These are phyloP conservation scores for Meloidogyne floridensis DNA, from an alignment of 1,140 invertebrate genomes.

Conservation along the genomic window DNA sequence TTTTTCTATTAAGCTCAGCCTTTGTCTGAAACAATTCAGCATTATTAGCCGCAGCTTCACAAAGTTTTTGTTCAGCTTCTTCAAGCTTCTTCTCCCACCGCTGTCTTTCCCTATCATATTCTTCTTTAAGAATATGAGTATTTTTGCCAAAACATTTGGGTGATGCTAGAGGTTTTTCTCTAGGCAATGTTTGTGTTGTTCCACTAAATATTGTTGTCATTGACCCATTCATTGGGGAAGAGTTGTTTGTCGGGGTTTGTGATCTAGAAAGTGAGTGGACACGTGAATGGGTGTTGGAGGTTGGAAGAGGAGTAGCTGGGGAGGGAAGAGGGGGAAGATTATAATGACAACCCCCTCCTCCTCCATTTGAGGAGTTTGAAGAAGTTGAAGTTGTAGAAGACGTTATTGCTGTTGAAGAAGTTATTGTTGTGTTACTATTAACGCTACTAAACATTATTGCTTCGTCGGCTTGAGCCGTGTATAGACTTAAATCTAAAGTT, in stretches of 20 bases:
- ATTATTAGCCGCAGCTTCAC: slow-evolving; percentile 52
- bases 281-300: not conserved
- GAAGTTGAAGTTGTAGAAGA: not conserved
- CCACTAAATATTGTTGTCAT: slow-evolving; percentile 14
- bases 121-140: slow-evolving; percentile 48
- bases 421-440: not conserved
- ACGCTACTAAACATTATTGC: slow-evolving; percentile 6
- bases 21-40: slow-evolving; percentile 60
- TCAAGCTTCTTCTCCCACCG: slow-evolving; percentile 60
- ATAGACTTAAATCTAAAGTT: slow-evolving; percentile 10
- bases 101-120: slow-evolving; percentile 55
- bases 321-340: not conserved
- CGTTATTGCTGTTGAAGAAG: not conserved
- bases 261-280: slow-evolving; percentile 21
- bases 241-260: slow-evolving; percentile 23
- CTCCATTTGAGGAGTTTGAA: not conserved
- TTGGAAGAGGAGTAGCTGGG: not conserved
- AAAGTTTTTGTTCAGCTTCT: slow-evolving; percentile 56
- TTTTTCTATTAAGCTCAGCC: slow-evolving; percentile 64
- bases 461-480: not conserved
- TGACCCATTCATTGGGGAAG: slow-evolving; percentile 20
- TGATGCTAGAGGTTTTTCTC: slow-evolving; percentile 28
- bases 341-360: not conserved
- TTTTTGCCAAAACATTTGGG: slow-evolving; percentile 45
- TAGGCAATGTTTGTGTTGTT: slow-evolving; percentile 22